Conservation (phyloP, 2,113 vertebrate genomes). For the Xiphorhynchus elegans region DNA sequence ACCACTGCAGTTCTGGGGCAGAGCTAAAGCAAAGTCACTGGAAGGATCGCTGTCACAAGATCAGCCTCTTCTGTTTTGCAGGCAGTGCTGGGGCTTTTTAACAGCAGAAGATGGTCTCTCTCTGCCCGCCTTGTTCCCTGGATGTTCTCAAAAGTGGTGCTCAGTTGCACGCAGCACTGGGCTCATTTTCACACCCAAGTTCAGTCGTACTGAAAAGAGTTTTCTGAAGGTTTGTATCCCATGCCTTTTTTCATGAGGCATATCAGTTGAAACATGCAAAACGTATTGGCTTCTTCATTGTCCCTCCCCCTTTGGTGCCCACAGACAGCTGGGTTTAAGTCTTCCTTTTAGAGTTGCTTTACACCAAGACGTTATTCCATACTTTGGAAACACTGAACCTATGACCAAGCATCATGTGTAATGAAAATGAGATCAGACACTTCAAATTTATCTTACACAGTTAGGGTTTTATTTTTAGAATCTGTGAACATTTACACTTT, state of each 20-base stretch:
- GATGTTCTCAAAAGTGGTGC: neutral
- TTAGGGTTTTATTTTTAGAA: slow-evolving; percentile 70
- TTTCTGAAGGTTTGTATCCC: neutral
- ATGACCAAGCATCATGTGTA: slow-evolving; percentile 37
- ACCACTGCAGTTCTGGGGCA: neutral
- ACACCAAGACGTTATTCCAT: neutral
- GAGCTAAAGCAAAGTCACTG: neutral
- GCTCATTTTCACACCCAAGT: neutral
- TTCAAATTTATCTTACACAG: slow-evolving; percentile 57
- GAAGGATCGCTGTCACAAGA: neutral
- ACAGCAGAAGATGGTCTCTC: neutral
- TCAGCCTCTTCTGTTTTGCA: slow-evolving; percentile 43
- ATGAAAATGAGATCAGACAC: slow-evolving; percentile 35
- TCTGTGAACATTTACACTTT: slow-evolving; percentile 55
- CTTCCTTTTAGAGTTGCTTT: slow-evolving; percentile 47
- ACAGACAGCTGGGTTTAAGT: neutral
- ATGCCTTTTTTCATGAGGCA: neutral
- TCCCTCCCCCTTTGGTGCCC: neutral
- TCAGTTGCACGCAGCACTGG: neutral
- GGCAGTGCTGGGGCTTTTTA: slow-evolving; percentile 28
- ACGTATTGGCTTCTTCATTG: neutral
- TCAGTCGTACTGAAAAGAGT: neutral
- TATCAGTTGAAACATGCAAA: neutral
- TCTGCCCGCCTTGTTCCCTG: neutral
- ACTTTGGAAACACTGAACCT: slow-evolving; percentile 17